Percentiles rank a stretch among this genome's conserved stretches.
These are phyloP conservation scores for Luscinia megarhynchos DNA, from an alignment of 2,797 vertebrate species.

Conservation along the genomic window DNA sequence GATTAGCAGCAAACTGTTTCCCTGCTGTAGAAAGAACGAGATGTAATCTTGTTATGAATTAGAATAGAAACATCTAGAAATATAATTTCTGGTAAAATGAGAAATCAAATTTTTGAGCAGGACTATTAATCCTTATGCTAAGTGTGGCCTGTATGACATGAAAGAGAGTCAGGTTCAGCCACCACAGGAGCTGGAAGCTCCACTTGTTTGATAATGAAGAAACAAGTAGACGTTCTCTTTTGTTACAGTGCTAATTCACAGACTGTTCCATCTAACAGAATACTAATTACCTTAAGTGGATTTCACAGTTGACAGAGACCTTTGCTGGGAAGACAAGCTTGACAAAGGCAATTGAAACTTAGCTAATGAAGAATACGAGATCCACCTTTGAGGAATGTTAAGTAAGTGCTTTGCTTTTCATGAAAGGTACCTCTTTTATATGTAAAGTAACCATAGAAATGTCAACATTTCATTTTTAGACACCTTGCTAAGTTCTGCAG, in stretches of 20 bases:
- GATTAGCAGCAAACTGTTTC: not conserved
- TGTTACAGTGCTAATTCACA: slow-evolving; percentile 62
- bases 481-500: slow-evolving; percentile 31
- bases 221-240: slow-evolving; percentile 49
- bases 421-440: slow-evolving; percentile 53
- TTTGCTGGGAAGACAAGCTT: slow-evolving; percentile 69
- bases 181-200: not conserved
- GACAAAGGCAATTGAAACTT: slow-evolving; percentile 72
- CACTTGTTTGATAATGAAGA: slow-evolving; percentile 55
- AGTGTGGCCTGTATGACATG: not conserved
- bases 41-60: not conserved
- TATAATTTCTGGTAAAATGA: not conserved
- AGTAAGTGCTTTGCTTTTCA: slow-evolving; percentile 54
- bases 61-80: not conserved
- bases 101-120: not conserved
- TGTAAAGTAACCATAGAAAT: slow-evolving; percentile 55
- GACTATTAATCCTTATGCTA: not conserved
- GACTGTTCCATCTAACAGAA: slow-evolving; percentile 67
- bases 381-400: slow-evolving; percentile 66
- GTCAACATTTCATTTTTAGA: slow-evolving; percentile 59
- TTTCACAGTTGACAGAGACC: slow-evolving; percentile 74
- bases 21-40: not conserved
- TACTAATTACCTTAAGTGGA: slow-evolving; percentile 73
- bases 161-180: not conserved
- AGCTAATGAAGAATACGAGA: slow-evolving; percentile 70